Conservation (phyloP, 1,140 invertebrate genomes). For the Neodiprion lecontei region DNA sequence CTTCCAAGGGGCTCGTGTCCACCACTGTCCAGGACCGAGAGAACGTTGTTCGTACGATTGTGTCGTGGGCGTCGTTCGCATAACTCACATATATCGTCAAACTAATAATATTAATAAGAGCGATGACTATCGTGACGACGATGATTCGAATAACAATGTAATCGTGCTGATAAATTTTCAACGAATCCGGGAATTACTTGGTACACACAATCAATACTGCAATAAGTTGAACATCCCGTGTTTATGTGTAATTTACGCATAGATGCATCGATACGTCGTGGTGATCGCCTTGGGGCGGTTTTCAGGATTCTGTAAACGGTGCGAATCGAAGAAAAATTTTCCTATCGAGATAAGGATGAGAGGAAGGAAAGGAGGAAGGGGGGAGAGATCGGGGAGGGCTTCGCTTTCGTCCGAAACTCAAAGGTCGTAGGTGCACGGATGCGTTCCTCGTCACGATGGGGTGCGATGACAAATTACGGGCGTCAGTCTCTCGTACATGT, state of each 20-base stretch:
- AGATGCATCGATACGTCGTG: not conserved
- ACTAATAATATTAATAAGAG: not conserved
- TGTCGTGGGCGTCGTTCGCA: not conserved
- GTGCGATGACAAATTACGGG: conserved; percentile 7
- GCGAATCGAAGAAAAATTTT: not conserved
- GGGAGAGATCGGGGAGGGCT: not conserved
- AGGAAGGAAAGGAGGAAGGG: not conserved
- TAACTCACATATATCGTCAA: not conserved
- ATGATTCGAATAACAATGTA: too few relatives aligned
- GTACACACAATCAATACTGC: too few relatives aligned
- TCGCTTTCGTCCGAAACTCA: not conserved
- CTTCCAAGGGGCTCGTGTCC: conserved; percentile 1
- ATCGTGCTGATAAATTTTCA: too few relatives aligned
- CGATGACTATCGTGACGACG: too few relatives aligned
- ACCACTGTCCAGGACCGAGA: conserved; percentile 1
- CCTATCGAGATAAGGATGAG: not conserved
- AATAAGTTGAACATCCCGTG: too few relatives aligned
- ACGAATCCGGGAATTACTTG: too few relatives aligned
- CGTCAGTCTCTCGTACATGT: conserved; percentile 7
- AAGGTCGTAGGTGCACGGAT: not conserved
- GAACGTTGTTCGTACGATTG: not conserved
- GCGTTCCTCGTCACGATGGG: not conserved
- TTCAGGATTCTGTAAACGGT: not conserved
- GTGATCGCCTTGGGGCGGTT: not conserved
- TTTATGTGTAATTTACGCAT: not conserved